A percentile compares a stretch with the other conserved stretches of the same genome.
phyloP scores from a whole-genome alignment of 2,888 invertebrate species.

The Lasius fuliginosus region DNA sequence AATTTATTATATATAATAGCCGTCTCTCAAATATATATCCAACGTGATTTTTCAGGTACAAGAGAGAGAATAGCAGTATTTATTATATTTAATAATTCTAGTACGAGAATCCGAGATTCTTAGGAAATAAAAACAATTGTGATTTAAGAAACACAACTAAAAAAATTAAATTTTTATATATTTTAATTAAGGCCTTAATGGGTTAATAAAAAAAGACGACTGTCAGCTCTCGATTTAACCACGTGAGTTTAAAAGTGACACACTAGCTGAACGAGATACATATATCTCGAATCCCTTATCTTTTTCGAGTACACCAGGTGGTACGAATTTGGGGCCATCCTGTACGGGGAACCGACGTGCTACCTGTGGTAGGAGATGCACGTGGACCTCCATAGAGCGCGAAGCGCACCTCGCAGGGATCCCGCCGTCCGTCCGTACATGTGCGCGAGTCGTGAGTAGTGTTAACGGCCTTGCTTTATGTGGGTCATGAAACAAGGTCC shows the following conservation, averaged over 20 bases:
- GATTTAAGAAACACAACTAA: not conserved
- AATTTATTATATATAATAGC: too few species aligned
- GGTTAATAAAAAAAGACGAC: not conserved
- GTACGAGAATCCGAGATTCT: not conserved
- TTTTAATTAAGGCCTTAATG: slow-evolving; percentile 16
- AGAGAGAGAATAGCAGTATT: not conserved
- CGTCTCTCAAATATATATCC: not conserved
- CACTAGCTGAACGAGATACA: slow-evolving; percentile 22
- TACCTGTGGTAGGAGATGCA: slow-evolving; percentile 45
- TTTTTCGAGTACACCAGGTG: slow-evolving; percentile 23
- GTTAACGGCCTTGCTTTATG: slow-evolving; percentile 86
- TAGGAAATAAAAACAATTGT: not conserved
- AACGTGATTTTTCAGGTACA: not conserved
- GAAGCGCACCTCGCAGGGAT: slow-evolving; percentile 67
- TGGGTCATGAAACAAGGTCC: slow-evolving; percentile 86
- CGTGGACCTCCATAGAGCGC: slow-evolving; percentile 71
- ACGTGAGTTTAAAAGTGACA: slow-evolving; percentile 35
- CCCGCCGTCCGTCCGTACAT: slow-evolving; percentile 77
- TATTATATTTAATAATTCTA: not conserved
- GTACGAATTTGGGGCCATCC: slow-evolving; percentile 52
- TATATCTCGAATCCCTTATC: slow-evolving; percentile 30
- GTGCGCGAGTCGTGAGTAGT: slow-evolving; percentile 79
- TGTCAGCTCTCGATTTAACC: slow-evolving; percentile 35
- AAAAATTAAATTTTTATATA: not conserved
- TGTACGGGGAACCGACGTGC: slow-evolving; percentile 38